Percentiles rank a stretch among this genome's conserved stretches.
Conservation (phyloP, 2,888 invertebrate species). For the Polietes domitor region DNA sequence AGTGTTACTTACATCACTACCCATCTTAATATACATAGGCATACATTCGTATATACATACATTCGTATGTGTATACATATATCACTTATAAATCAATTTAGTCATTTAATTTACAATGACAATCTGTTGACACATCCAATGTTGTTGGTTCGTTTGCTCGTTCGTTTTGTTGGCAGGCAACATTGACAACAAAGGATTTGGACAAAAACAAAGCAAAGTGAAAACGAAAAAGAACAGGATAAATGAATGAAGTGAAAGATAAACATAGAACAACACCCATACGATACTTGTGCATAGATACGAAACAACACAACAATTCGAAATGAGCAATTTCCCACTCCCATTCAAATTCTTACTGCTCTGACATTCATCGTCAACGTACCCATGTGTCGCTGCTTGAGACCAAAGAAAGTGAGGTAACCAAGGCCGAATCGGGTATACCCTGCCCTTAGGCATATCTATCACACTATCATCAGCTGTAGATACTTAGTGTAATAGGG, state of each 20-base stretch:
- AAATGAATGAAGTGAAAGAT: conserved; percentile 39
- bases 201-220: conserved; percentile 11
- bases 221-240: conserved; percentile 9
- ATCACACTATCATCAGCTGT: no score
- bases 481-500: no score
- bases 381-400: neutral
- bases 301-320: neutral
- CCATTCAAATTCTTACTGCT: neutral
- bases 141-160: no score
- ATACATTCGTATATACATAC: neutral
- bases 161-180: conserved; percentile 55
- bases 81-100: conserved; percentile 64
- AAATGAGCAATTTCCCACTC: neutral
- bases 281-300: neutral
- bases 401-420: neutral
- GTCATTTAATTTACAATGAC: conserved; percentile 58
- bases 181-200: conserved; percentile 50
- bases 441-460: no score
- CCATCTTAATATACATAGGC: no score
- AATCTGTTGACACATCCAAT: conserved; percentile 53
- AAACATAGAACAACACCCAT: conserved; percentile 33
- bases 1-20: no score
- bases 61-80: conserved; percentile 11
- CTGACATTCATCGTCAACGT: neutral
- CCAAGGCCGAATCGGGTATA: no score